Evolutionary conservation across 2,113 vertebrate species (phyloP).

Genomic region (Grammomys surdaster): DNA sequence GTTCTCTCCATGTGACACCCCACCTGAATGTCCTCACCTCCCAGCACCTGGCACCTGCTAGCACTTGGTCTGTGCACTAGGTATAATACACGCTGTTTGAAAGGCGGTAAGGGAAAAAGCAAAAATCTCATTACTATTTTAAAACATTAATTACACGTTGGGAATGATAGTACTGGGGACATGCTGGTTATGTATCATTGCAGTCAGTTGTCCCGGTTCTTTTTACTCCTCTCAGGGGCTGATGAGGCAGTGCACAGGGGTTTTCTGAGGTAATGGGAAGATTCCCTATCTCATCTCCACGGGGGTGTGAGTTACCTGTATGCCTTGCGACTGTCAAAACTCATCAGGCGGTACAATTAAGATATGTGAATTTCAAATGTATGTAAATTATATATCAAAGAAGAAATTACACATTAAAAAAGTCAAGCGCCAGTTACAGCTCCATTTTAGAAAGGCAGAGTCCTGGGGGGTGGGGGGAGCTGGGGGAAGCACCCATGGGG

Average conservation of each 20-base stretch:
- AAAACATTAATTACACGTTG: not conserved
- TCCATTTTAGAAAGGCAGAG: not conserved
- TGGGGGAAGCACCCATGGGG: not conserved
- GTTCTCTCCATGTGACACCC: not conserved
- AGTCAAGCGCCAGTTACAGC: not conserved
- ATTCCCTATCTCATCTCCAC: fast-evolving
- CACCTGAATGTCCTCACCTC: not conserved
- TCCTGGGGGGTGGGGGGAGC: fast-evolving
- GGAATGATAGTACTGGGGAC: not conserved
- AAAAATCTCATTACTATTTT: not conserved
- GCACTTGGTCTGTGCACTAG: not conserved
- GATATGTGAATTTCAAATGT: not conserved
- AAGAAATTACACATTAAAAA: not conserved
- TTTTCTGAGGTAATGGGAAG: not conserved
- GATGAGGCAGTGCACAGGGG: not conserved
- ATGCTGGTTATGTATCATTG: not conserved
- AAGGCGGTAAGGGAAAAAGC: not conserved
- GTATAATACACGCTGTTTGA: not conserved
- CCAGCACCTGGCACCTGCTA: not conserved
- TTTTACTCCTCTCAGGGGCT: not conserved
- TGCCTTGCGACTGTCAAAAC: not conserved
- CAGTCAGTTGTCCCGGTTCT: not conserved
- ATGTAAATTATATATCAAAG: not conserved
- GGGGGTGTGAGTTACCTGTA: not conserved
- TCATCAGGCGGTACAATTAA: not conserved